Base-by-base conservation (phyloP, 2,888 invertebrate genomes). In the Oscheius sp. region DNA sequence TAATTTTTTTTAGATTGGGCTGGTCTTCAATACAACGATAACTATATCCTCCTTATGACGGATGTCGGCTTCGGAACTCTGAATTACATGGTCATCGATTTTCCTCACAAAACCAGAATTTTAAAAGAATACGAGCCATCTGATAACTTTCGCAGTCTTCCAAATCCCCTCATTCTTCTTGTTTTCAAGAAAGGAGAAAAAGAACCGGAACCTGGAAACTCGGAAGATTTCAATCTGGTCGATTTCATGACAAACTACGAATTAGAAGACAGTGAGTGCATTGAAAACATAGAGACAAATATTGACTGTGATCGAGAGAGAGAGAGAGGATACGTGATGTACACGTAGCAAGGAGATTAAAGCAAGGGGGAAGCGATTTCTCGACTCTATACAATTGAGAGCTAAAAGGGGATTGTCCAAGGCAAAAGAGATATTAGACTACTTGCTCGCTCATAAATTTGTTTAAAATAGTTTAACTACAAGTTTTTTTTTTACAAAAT, bases 31-130 rank as follows among this genome's bases (percentile, higher is more conserved):
- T 73, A 69, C 56, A 72, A 77, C 28, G 74, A 72, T 47, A 67
- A 75, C 36, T 75, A 71, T 49, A 73, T 71, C 1, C 44, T 85
- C 17, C 50, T 76, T 0, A 73, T 85, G 62, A 70, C 83, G 6
- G 85, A 85, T 68, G 82, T 81, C 17, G 84, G 86, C 2, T 83
- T 80, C 49, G 86, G 83, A 36, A 72, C 74, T 1, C 71, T 85
- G 17, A 82, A 84, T 33, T 85, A 78, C 66, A 41, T 84, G 70
- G 78, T 74, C 1, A 73, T 73, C 33, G 81, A 85, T 68, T 85
- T 80, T 51, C 85, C 86, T 0, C 67, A 71, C 26, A 69, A 78
- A 20, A 76, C 86, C 1, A 72, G 72, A 78, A 70, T 80, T 47
- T 59, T 84, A 26, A 73, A 75, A 30, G 78, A 77, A 3, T 84